These are phyloP conservation scores for Pelodytes ibericus DNA, from an alignment of 2,797 vertebrate species.

Conservation along the genomic window DNA sequence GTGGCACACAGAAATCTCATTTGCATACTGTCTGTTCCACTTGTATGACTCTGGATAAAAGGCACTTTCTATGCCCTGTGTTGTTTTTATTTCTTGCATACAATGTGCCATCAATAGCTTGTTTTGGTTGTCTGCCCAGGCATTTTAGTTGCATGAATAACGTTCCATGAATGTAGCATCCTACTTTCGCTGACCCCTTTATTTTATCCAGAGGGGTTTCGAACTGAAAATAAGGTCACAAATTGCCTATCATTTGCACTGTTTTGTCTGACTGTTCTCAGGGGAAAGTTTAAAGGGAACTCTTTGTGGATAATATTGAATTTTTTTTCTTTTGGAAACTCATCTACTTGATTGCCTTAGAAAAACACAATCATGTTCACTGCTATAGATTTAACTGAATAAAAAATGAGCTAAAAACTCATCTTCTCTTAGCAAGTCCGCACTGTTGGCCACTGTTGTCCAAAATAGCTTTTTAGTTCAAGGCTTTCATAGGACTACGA, in stretches of 20 bases:
- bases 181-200: slow-evolving; percentile 30
- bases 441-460: too few relatives aligned
- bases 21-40: slow-evolving; percentile 42
- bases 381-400: slow-evolving; percentile 8
- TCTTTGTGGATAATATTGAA: slow-evolving; percentile 6
- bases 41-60: slow-evolving; percentile 40
- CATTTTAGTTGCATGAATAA: slow-evolving; percentile 42
- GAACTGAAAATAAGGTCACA: slow-evolving; percentile 33
- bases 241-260: background rate
- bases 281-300: slow-evolving; percentile 11
- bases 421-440: slow-evolving; percentile 26
- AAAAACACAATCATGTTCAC: slow-evolving; percentile 22
- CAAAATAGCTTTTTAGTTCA: too few relatives aligned
- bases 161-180: slow-evolving; percentile 30
- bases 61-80: slow-evolving; percentile 34
- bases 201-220: slow-evolving; percentile 12
- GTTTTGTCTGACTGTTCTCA: slow-evolving; percentile 16
- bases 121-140: slow-evolving; percentile 43
- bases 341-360: slow-evolving; percentile 8
- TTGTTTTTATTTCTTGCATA: slow-evolving; percentile 39
- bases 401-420: slow-evolving; percentile 35
- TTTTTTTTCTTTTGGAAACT: slow-evolving; percentile 12
- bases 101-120: slow-evolving; percentile 36
- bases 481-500: too few relatives aligned
- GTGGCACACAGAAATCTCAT: slow-evolving; percentile 19